Percentiles rank a stretch among this genome's conserved stretches.
These are phyloP conservation scores for Lepetodrilus schrolli DNA, from an alignment of 2,888 invertebrate species.

Conservation along the genomic window DNA sequence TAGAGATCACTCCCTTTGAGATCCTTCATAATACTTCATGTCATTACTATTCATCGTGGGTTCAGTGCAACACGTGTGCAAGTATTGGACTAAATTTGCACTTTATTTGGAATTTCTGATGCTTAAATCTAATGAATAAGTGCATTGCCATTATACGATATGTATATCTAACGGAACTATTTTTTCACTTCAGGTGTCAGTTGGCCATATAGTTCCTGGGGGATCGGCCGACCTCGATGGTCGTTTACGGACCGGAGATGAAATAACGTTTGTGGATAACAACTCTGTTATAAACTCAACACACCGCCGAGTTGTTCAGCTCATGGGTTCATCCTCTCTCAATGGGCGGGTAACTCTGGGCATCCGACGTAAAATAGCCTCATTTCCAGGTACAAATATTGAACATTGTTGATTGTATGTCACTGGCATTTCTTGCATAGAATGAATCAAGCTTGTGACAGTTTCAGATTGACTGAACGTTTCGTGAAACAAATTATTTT, in stretches of 20 bases:
- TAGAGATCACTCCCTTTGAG: no score
- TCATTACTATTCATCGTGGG: no score
- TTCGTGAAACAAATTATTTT: no score
- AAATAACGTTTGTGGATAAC: conserved; percentile 95
- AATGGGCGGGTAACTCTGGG: conserved; percentile 90
- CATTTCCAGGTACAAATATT: conserved; percentile 38
- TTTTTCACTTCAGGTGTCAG: conserved; percentile 82
- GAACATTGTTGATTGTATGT: no score
- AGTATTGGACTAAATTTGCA: no score
- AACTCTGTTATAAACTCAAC: conserved; percentile 88
- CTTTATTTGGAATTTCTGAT: no score
- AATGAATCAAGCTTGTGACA: no score
- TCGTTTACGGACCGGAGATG: conserved; percentile 91
- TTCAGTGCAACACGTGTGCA: no score
- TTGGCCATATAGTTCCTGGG: conserved; percentile 96
- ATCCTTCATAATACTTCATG: no score
- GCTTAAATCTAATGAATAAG: not conserved
- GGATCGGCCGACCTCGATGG: conserved; percentile 95
- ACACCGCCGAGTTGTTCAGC: conserved; percentile 93
- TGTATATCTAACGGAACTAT: not conserved
- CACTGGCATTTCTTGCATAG: no score
- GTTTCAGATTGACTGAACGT: no score
- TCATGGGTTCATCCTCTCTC: conserved; percentile 91
- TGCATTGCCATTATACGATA: not conserved
- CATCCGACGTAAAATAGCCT: conserved; percentile 79